These are phyloP conservation scores for Ictalurus furcatus DNA, from an alignment of 2,113 vertebrate genomes.

Conservation along the genomic window DNA sequence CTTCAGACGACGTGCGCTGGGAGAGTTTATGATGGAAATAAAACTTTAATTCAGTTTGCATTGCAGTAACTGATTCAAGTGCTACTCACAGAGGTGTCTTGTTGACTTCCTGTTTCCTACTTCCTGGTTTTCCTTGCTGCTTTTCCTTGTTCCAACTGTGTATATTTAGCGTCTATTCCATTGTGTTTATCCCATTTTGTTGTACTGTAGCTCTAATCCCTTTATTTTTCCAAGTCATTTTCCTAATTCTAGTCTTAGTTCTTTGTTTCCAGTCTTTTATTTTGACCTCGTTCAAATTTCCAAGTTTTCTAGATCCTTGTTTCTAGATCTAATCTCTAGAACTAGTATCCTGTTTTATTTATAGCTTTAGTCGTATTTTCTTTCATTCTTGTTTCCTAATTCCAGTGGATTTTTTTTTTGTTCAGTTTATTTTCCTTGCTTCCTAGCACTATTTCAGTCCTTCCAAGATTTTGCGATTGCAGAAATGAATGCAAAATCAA, in stretches of 20 bases:
- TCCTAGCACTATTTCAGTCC: not conserved
- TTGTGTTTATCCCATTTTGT: not conserved
- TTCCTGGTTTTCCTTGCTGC: not conserved
- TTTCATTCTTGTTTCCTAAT: too few relatives aligned
- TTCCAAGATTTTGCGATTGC: too few relatives aligned
- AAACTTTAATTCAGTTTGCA: not conserved
- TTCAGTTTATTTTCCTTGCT: not conserved
- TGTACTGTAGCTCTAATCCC: not conserved
- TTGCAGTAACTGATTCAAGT: not conserved
- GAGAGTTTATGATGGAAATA: conserved; percentile 21
- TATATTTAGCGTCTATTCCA: not conserved
- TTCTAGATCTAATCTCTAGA: not conserved
- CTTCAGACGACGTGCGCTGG: not conserved
- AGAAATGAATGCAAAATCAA: too few relatives aligned
- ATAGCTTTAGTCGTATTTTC: not conserved
- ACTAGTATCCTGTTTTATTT: not conserved
- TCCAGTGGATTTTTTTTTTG: too few relatives aligned
- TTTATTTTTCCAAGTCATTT: not conserved
- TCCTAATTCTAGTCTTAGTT: not conserved
- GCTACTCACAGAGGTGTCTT: not conserved
- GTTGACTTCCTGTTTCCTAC: not conserved
- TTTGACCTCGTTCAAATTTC: too few relatives aligned
- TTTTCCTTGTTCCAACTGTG: not conserved
- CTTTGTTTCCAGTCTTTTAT: not conserved
- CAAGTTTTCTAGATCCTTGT: not conserved